phyloP scores from a whole-genome alignment of 2,888 invertebrate genomes.

The Leucoma salicis region DNA sequence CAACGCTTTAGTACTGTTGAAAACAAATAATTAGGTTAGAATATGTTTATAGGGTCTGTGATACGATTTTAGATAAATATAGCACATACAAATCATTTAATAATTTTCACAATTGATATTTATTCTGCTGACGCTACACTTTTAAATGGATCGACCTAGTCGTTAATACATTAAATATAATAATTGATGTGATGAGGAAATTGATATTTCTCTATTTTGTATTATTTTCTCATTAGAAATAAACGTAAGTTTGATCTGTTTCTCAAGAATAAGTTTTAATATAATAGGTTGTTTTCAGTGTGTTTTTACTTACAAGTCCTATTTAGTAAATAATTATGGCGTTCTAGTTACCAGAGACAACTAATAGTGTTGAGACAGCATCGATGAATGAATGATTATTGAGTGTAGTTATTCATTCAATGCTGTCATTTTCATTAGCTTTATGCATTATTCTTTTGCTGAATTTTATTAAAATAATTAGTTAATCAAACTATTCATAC shows the following conservation, averaged over 20 bases:
- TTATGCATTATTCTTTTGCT: too few species aligned
- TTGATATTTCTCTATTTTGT: background rate
- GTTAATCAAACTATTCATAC: too few species aligned
- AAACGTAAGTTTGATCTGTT: background rate
- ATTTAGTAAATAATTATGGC: too few species aligned
- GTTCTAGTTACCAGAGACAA: too few species aligned
- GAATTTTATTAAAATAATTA: too few species aligned
- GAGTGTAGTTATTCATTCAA: too few species aligned
- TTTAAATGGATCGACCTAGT: constrained; percentile 25
- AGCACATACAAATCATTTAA: constrained; percentile 2
- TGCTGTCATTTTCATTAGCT: too few species aligned
- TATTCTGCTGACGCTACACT: constrained; percentile 34
- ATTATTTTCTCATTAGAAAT: background rate
- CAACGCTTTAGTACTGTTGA: constrained; percentile 4
- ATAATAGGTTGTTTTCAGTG: too few species aligned
- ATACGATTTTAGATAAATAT: constrained; percentile 7
- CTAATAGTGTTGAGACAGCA: too few species aligned
- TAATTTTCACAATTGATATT: constrained; percentile 6
- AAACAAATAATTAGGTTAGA: constrained; percentile 1
- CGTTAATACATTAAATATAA: constrained; percentile 21
- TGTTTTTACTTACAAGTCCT: too few species aligned
- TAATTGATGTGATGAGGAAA: constrained; percentile 32
- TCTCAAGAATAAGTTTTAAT: too few species aligned
- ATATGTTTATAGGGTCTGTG: constrained; percentile 4
- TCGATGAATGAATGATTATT: too few species aligned